Conservation (phyloP, 2,113 vertebrate species). For the Boleophthalmus pectinirostris region DNA sequence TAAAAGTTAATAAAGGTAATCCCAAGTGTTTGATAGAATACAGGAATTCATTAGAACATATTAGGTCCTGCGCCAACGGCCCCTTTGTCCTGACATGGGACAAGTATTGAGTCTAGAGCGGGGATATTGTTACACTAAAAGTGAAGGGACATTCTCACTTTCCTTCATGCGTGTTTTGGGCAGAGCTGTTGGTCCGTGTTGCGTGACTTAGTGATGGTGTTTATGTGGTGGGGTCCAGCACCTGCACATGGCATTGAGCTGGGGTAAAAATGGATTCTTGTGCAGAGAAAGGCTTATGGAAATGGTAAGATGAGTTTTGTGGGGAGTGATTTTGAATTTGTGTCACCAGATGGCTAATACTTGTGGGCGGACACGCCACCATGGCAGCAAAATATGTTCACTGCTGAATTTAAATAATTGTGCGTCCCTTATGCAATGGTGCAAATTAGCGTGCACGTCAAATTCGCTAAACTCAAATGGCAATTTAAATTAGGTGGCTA, state of each 20-base stretch:
- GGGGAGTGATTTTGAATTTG: conserved; percentile 43
- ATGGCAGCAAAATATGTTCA: conserved; percentile 60
- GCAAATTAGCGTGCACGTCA: conserved; percentile 65
- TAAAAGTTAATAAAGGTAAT: conserved; percentile 11
- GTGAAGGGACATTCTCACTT: conserved; percentile 9
- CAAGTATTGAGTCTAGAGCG: neutral
- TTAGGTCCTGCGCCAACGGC: neutral
- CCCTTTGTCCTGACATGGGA: neutral
- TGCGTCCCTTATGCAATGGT: conserved; percentile 58
- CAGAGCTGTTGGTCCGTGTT: neutral
- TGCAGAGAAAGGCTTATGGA: conserved; percentile 37
- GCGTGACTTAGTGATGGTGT: conserved; percentile 25
- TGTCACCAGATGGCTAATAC: conserved; percentile 63
- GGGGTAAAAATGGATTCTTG: conserved; percentile 47
- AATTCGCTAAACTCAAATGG: conserved; percentile 56
- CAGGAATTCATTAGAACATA: neutral
- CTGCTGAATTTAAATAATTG: conserved; percentile 60
- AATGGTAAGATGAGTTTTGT: conserved; percentile 39
- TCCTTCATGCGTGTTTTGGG: conserved; percentile 8
- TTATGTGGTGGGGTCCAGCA: conserved; percentile 12
- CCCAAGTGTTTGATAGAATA: neutral
- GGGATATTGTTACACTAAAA: conserved; percentile 16
- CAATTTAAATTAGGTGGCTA: conserved; percentile 66
- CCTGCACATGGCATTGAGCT: conserved; percentile 1
- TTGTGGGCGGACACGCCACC: conserved; percentile 50